phyloP scores from a whole-genome alignment of 1,140 invertebrate species.

The Bombus ignitus region DNA sequence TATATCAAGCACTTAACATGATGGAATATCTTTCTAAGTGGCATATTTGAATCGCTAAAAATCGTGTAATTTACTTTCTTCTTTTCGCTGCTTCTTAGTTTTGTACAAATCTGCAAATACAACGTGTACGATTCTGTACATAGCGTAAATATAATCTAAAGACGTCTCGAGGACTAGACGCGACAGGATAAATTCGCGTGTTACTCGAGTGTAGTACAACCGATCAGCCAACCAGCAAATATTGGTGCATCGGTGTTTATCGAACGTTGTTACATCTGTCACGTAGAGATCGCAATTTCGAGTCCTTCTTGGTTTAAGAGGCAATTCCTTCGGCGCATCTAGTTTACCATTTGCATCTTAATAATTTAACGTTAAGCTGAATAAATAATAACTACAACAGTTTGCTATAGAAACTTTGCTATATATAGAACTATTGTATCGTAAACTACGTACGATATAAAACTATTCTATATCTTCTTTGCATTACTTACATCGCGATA shows the following conservation, averaged over 20 bases:
- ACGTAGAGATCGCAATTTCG: background rate
- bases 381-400: background rate
- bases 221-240: conserved; percentile 2
- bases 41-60: too few species aligned
- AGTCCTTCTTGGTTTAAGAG: background rate
- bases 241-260: conserved; percentile 10
- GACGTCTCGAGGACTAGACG: background rate
- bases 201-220: background rate
- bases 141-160: background rate
- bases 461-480: too few species aligned
- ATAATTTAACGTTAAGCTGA: background rate
- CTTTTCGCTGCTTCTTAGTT: background rate
- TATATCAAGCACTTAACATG: too few species aligned
- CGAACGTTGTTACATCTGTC: conserved; percentile 15
- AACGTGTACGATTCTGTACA: background rate
- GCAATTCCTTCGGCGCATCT: background rate
- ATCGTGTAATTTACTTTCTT: background rate
- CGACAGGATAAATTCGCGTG: background rate
- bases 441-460: too few species aligned
- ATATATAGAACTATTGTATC: too few species aligned
- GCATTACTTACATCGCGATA: too few species aligned
- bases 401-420: too few species aligned
- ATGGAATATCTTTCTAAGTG: too few species aligned
- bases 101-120: background rate
- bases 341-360: background rate